phyloP scores from a whole-genome alignment of 2,113 vertebrate species.

The Channa argus region DNA sequence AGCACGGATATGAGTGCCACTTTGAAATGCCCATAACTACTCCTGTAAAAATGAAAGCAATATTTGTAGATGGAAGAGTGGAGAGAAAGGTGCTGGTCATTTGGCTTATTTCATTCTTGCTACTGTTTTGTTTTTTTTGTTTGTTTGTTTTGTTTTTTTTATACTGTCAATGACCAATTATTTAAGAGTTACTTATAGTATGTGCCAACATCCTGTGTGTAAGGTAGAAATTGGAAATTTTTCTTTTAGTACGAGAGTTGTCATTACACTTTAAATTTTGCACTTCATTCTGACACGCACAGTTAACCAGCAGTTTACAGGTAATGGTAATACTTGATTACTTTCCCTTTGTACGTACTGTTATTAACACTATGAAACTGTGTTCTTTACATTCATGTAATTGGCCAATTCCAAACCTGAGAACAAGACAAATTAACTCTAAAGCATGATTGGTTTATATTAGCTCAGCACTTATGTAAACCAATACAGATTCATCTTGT shows the following conservation, averaged over 20 bases:
- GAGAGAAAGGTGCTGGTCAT: too few relatives aligned
- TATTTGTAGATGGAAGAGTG: too few relatives aligned
- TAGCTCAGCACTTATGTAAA: constrained; percentile 35
- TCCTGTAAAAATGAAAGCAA: too few relatives aligned
- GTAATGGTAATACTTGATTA: constrained; percentile 74
- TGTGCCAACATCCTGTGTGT: constrained; percentile 25
- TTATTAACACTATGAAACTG: constrained; percentile 37
- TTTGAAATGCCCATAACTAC: too few relatives aligned
- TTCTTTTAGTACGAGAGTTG: constrained; percentile 43
- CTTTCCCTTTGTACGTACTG: constrained; percentile 57
- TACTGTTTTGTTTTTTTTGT: constrained; percentile 2
- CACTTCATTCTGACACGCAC: constrained; percentile 73
- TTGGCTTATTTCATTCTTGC: too few relatives aligned
- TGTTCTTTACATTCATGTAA: constrained; percentile 23
- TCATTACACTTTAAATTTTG: constrained; percentile 58
- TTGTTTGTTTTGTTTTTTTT: constrained; percentile 12
- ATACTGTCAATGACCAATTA: constrained; percentile 28
- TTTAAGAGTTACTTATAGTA: background rate
- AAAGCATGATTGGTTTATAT: constrained; percentile 40
- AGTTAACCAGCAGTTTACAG: constrained; percentile 77
- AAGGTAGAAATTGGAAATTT: constrained; percentile 1
- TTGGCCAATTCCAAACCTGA: constrained; percentile 32
- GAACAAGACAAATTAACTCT: constrained; percentile 9
- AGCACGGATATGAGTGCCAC: too few relatives aligned
- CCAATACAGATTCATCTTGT: constrained; percentile 22